A percentile compares a stretch with the other conserved stretches of the same genome.
These are phyloP conservation scores for Venusia cambrica DNA, from an alignment of 2,888 invertebrate species.

Conservation along the genomic window DNA sequence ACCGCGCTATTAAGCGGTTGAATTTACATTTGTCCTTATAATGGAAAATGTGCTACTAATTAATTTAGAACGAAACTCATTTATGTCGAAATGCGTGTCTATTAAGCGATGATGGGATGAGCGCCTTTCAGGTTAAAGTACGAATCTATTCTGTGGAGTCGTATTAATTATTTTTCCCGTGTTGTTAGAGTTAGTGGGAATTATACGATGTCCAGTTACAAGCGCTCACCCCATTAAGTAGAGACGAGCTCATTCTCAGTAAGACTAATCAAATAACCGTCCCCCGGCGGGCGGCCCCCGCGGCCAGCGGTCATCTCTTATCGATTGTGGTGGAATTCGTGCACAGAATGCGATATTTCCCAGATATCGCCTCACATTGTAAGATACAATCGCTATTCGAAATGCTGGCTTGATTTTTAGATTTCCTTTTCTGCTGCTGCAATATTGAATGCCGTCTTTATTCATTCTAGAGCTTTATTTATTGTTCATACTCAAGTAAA, in stretches of 20 bases:
- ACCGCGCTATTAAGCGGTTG: constrained; percentile 80
- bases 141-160: constrained; percentile 46
- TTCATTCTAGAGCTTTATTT: too few relatives aligned
- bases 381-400: constrained; percentile 51
- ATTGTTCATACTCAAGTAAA: too few relatives aligned
- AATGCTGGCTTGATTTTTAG: constrained; percentile 35
- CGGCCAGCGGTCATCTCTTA: constrained; percentile 80
- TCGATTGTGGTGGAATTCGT: constrained; percentile 81
- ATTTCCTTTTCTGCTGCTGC: constrained; percentile 27
- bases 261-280: constrained; percentile 82
- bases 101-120: constrained; percentile 76
- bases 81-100: constrained; percentile 79
- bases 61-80: constrained; percentile 80
- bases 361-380: constrained; percentile 63
- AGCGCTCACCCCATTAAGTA: constrained; percentile 78
- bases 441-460: constrained; percentile 1
- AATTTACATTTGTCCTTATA: constrained; percentile 81
- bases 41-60: constrained; percentile 81
- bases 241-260: constrained; percentile 80
- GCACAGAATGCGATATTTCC: constrained; percentile 79
- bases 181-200: constrained; percentile 55
- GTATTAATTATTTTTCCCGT: constrained; percentile 54
- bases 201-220: constrained; percentile 77
- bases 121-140: constrained; percentile 58
- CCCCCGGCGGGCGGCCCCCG: constrained; percentile 56